Conservation (phyloP, 2,113 vertebrate species). For the Strix aluco region DNA sequence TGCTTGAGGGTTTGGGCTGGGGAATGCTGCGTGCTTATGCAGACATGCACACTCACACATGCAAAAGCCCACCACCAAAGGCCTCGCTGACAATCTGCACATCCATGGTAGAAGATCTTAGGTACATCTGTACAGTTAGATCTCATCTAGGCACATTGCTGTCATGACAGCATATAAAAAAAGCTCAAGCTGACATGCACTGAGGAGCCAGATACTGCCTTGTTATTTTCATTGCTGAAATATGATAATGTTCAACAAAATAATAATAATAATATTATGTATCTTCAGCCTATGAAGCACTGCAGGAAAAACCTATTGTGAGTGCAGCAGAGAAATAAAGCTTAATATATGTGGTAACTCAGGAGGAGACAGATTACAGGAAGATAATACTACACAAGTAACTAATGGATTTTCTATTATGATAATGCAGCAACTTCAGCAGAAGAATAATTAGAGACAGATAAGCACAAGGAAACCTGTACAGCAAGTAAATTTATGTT, state of each 20-base stretch:
- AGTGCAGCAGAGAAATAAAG: background rate
- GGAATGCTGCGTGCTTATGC: background rate
- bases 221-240: background rate
- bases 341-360: background rate
- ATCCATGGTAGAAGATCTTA: background rate
- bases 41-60: background rate
- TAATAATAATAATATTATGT: background rate
- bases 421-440: constrained; percentile 6
- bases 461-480: background rate
- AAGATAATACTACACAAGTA: background rate
- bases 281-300: background rate
- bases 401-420: constrained; percentile 24
- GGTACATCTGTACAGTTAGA: background rate
- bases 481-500: constrained; percentile 10
- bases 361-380: constrained; percentile 12
- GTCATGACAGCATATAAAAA: background rate
- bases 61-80: background rate
- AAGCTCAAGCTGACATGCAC: background rate
- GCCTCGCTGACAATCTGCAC: background rate
- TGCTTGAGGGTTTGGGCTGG: background rate
- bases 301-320: background rate
- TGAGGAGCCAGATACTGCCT: background rate
- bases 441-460: constrained; percentile 31
- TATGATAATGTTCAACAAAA: background rate
- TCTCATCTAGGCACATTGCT: background rate